Evolutionary conservation across 37 sponge, comb jelly and placozoan species (phyloP).

Genomic region (Spongilla lacustris): DNA sequence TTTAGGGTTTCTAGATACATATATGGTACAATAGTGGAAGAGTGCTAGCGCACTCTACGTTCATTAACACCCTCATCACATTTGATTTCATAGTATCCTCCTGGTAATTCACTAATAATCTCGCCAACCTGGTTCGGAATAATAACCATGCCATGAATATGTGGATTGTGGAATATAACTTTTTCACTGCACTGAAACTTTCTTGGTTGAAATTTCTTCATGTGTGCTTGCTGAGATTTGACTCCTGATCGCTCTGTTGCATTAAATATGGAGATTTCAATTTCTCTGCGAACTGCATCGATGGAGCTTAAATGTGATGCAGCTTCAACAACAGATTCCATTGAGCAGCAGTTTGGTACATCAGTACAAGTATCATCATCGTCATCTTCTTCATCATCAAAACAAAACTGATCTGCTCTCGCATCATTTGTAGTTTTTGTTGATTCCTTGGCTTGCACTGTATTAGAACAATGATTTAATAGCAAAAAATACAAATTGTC

Average conservation of each 20-base stretch:
- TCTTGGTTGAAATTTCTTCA: too few species aligned
- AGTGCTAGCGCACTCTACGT: neutral
- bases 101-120: neutral
- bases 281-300: neutral
- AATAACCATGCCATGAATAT: too few species aligned
- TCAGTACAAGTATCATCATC: neutral
- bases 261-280: neutral
- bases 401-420: neutral
- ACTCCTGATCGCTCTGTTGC: neutral
- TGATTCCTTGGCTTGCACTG: neutral
- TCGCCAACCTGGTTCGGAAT: neutral
- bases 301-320: neutral
- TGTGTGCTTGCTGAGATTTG: neutral
- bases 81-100: neutral
- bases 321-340: neutral
- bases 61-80: neutral
- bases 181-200: too few species aligned
- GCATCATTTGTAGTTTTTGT: neutral
- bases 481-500: neutral
- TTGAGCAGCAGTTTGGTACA: neutral
- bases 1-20: neutral
- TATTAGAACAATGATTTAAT: neutral
- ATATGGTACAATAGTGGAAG: neutral
- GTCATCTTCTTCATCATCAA: neutral
- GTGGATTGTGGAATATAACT: too few species aligned